Conservation (phyloP, 2,113 vertebrate species). For the Danio rerio region GRCz12tu NC_133189.1:51860501-51861000, state of each 20-base stretch:
- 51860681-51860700: constrained; percentile 95
- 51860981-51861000: not conserved
- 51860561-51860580: no score
- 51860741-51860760: constrained; percentile 94
- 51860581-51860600: no score
- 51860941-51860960: not conserved
- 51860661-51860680: constrained; percentile 74
- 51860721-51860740: constrained; percentile 87
- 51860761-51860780: constrained; percentile 92
- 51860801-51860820: constrained; percentile 88
- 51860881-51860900: constrained; percentile 93
- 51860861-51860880: constrained; percentile 91
- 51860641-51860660: not conserved
- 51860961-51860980: not conserved
- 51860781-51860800: constrained; percentile 95
- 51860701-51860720: constrained; percentile 90
- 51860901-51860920: constrained; percentile 69
- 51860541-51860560: no score
- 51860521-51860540: no score
- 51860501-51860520: no score
- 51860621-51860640: no score
- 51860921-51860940: constrained; percentile 71
- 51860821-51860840: constrained; percentile 85
- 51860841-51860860: constrained; percentile 77
- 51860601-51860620: no score